Conservation (phyloP, 2,888 invertebrate genomes). For the Ectemnius lituratus region DNA sequence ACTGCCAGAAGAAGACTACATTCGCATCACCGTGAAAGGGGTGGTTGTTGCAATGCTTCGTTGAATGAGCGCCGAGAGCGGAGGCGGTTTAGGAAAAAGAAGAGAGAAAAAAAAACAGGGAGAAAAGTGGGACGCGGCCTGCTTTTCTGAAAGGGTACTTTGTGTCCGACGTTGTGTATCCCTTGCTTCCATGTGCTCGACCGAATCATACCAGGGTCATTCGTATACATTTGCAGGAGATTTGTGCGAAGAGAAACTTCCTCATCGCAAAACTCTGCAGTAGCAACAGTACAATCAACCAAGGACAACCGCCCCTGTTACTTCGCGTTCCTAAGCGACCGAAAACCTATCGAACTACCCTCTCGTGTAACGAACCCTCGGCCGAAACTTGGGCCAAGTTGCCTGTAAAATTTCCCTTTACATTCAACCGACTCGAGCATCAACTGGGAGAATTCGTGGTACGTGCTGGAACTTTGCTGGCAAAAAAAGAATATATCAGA, state of each 20-base stretch:
- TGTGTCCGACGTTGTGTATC: slow-evolving; percentile 31
- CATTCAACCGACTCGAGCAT: no score
- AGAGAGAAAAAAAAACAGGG: slow-evolving; percentile 14
- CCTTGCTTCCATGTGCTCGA: slow-evolving; percentile 32
- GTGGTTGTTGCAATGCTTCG: slow-evolving; percentile 20
- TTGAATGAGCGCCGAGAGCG: slow-evolving; percentile 19
- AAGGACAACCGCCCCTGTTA: background rate
- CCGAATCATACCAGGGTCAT: slow-evolving; percentile 40
- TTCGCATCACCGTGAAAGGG: slow-evolving; percentile 25
- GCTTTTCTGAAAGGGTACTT: slow-evolving; percentile 59
- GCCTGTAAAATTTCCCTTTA: no score
- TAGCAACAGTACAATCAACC: no score
- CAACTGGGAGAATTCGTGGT: no score
- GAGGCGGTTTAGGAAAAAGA: slow-evolving; percentile 29
- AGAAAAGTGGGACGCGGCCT: slow-evolving; percentile 58
- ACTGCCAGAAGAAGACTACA: background rate
- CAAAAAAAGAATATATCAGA: no score
- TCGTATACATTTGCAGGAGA: slow-evolving; percentile 30
- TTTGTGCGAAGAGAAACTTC: background rate
- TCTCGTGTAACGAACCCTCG: no score
- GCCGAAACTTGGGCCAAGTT: no score
- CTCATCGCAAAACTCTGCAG: no score
- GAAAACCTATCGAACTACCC: slow-evolving; percentile 1
- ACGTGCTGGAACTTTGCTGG: no score
- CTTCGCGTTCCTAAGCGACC: background rate